Evolutionary conservation across 1,140 invertebrate species (phyloP).

Genomic region (Drosophila sproati): DNA sequence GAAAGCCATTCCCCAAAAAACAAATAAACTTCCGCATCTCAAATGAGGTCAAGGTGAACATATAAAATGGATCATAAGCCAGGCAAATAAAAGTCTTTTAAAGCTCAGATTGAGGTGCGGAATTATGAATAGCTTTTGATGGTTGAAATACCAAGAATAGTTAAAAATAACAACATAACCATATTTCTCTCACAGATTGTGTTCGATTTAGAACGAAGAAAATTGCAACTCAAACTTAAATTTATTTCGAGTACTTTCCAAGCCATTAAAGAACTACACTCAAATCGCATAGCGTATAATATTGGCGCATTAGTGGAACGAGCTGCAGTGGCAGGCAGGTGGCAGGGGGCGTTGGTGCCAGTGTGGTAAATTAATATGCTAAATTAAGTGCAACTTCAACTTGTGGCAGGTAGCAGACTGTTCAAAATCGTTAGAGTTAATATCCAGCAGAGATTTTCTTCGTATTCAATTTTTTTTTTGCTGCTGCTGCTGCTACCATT

Average conservation of each 20-base stretch:
- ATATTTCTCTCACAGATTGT: too few species aligned
- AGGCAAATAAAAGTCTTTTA: neutral
- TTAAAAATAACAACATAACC: neutral
- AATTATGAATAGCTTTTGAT: too few species aligned
- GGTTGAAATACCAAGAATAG: too few species aligned
- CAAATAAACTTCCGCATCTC: neutral
- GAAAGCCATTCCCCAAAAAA: neutral
- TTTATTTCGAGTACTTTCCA: neutral
- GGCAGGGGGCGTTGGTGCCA: neutral
- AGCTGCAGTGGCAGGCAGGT: neutral
- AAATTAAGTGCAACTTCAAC: constrained; percentile 65
- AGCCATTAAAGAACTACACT: neutral
- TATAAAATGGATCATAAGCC: neutral
- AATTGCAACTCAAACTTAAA: neutral
- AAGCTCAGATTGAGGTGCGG: neutral
- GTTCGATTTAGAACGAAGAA: neutral
- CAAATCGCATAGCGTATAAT: constrained; percentile 23
- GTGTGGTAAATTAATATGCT: constrained; percentile 57
- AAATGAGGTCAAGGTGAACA: constrained; percentile 1
- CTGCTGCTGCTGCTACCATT: constrained; percentile 43
- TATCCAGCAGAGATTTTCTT: constrained; percentile 58
- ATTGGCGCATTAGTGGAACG: constrained; percentile 31
- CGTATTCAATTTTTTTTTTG: neutral
- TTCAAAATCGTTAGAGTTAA: constrained; percentile 60
- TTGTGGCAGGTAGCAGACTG: constrained; percentile 47